Evolutionary conservation across 2,888 invertebrate species (phyloP), one percentile per base, ranked within the genome.

Genomic region (Bedellia somnulentella): DNA sequence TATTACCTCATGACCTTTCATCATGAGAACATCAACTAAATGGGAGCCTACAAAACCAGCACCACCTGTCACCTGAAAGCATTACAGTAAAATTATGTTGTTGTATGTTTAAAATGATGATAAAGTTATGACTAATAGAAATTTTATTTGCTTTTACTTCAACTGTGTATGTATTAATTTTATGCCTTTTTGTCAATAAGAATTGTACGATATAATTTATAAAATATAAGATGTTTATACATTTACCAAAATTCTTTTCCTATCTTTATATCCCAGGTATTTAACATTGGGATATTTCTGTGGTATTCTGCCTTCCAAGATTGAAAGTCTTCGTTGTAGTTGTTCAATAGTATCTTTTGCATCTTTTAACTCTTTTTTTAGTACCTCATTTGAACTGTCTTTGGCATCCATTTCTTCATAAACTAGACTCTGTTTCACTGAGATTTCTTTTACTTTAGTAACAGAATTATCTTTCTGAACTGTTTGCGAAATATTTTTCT

Each of bases 21-120:
- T 79, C 97, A 99, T 97, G 30, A 99, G 78, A 40, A 86, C 79
- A 59, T 99, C 99, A 0, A 97, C 95, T 15, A 99, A 78, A 66
- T 99, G 99, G 0, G 97, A 98, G 0, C 99, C 99, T n/a, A 98
- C 97, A 75, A 98, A 98, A 2, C 97, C 98, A 4, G 97, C 97
- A 8, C 97, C 97, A 26, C 97, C 97, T 5, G 96, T 95, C 30
- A 94, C 83, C 84, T 90, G 62, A 23, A 73, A 18, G n/a, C n/a
- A n/a, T n/a, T n/a, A n/a, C n/a, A n/a, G n/a, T n/a, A n/a, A n/a
- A n/a, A n/a, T n/a, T n/a, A n/a, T n/a, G n/a, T n/a, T n/a, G n/a
- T n/a, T n/a, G n/a, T n/a, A n/a, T n/a, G n/a, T n/a, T n/a, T n/a
- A n/a, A n/a, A n/a, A n/a, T n/a, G n/a, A n/a, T n/a, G n/a, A n/a